Evolutionary conservation across 2,113 vertebrate genomes (phyloP), one percentile per base, ranked within the genome.

Genomic region (Oostethus manadensis): DNA sequence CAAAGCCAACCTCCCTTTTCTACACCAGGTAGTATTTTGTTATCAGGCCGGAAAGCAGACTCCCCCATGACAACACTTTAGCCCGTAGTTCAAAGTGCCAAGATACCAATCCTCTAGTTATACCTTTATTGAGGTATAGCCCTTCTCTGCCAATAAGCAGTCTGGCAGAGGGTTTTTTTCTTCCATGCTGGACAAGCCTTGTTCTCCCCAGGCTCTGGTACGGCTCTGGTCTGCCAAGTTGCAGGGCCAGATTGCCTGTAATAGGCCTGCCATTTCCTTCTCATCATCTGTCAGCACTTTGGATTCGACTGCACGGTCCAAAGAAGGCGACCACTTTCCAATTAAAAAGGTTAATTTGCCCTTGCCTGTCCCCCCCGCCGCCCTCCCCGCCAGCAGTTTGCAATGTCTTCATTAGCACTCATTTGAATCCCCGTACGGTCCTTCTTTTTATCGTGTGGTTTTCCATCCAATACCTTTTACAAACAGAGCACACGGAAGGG

Each of bases 261-360:
- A 87, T 86, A 78, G 72, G 78, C 66, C 82, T 80, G 81, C 80
- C 79, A 83, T 84, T 85, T 86, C 68, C 78, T 77, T 86, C 85
- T 85, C 80, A 86, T 87, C 85, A 84, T 85, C 85, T 85, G 87
- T 86, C 85, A 87, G 81, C 81, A 72, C 79, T 81, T 81, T 79
- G 78, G 85, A 80, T 81, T 81, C 78, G 77, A 85, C 79, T 81
- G 71, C 78, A 78, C 60, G 70, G 78, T 84, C 84, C 81, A 86
- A 84, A 87, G 76, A 86, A 78, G 71, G 78, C 79, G 54, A 74
- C 74, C 76, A 71, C 80, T 83, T 82, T 74, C 74, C 79, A 87
- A 86, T 86, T 88, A 86, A 83, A 83, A 79, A 87, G 84, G 85
- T 88, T 88, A 84, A 88, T 84, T 85, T 83, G 72, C 70, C 76